Base-by-base conservation (phyloP, 2,797 vertebrate genomes). In the Rousettus madagascariensis region DNA sequence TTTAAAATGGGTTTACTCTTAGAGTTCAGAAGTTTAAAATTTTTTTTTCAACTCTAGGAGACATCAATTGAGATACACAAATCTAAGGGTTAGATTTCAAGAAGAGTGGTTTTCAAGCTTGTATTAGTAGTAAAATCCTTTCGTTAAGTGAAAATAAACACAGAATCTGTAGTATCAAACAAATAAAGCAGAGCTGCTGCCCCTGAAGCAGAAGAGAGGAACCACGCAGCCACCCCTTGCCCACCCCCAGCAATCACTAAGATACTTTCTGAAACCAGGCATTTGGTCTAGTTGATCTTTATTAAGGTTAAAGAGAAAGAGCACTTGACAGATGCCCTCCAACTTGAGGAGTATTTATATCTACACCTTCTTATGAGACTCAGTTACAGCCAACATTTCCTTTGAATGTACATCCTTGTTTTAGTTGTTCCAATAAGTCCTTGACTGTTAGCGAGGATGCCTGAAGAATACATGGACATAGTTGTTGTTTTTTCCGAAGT, bases 1-100 rank as follows among this genome's bases (percentile, higher is more conserved):
- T 75, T 92, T 66, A 82, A 94, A 93, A 68, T 94, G 20, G 17
- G 8, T 94, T 91, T 79, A 78, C 33, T 94, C 94, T 77, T 78
- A 55, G 59, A 90, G 51, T 95, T 90, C 30, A 85, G 72, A 80
- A 38, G 1, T 91, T 86, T 69, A 46, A 26, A 61, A 55, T 41
- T 1, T 57, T 61, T 49, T 61, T 49, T 95, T 19, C 30, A 51
- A 38, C 33, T 90, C 3, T 91, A 82, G 77, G 24, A 15, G 68
- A 38, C 43, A 9, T 95, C 53, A 63, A 0, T 79, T 75, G 43
- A 65, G 26, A 41, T 92, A 87, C 24, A 87, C 22, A 82, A 55
- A 90, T 94, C 19, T 80, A 87, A 51, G 94, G 43, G 11, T 90
- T 68, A 86, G 43, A 88, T 88, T 96, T 91, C 20, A 89, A 75